phyloP scores from a whole-genome alignment of 2,113 vertebrate genomes.

The Salvelinus sp. region DNA sequence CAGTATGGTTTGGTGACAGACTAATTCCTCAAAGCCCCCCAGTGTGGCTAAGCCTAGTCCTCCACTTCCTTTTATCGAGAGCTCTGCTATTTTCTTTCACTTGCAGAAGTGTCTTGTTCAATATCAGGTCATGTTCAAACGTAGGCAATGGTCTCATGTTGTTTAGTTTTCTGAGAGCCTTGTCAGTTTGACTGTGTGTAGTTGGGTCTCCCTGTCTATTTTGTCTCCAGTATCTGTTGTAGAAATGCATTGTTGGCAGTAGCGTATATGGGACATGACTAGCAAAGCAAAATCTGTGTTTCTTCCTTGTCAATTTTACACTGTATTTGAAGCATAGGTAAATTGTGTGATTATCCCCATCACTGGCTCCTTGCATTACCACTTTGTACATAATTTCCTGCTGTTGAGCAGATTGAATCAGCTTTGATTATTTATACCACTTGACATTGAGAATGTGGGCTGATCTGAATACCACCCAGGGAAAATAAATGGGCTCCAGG shows the following conservation, averaged over 20 bases:
- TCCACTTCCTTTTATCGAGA: too few relatives aligned
- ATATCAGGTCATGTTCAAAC: not conserved
- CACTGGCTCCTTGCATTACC: constrained; percentile 1
- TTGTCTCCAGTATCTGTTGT: not conserved
- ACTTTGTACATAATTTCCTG: constrained; percentile 16
- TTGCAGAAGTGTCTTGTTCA: too few relatives aligned
- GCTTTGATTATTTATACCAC: constrained; percentile 67
- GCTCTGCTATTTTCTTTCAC: too few relatives aligned
- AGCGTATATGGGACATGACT: not conserved
- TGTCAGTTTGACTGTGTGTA: too few relatives aligned
- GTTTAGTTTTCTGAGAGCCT: too few relatives aligned
- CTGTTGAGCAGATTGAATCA: constrained; percentile 51
- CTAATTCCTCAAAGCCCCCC: too few relatives aligned
- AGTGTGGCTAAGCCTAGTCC: too few relatives aligned
- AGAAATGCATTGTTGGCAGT: not conserved
- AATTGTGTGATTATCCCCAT: not conserved
- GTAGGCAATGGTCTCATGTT: too few relatives aligned
- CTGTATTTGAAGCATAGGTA: not conserved
- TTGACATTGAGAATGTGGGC: constrained; percentile 69
- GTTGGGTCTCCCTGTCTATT: too few relatives aligned
- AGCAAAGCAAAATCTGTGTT: too few relatives aligned
- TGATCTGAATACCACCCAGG: constrained; percentile 57
- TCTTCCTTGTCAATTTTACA: not conserved
- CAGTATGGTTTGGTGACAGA: too few relatives aligned
- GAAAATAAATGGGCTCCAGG: constrained; percentile 40